Percentiles rank a stretch among this genome's conserved stretches.
These are phyloP conservation scores for Ceratotherium simum DNA, from an alignment of 2,113 vertebrate species.

Conservation along the genomic window DNA sequence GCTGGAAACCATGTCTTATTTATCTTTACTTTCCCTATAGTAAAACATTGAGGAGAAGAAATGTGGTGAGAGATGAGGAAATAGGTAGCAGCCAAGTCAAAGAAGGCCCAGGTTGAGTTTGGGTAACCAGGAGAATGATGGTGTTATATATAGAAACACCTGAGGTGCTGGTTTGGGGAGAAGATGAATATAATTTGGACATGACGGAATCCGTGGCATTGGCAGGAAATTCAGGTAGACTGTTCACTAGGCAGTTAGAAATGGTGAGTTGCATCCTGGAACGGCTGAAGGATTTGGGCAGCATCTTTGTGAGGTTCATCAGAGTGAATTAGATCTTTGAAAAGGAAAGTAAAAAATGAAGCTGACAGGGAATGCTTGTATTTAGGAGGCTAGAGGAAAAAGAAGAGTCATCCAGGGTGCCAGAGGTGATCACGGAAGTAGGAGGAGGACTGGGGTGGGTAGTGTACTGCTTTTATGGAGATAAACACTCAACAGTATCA, in stretches of 20 bases:
- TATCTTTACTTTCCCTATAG: background rate
- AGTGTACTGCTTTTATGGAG: background rate
- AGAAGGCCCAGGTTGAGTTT: background rate
- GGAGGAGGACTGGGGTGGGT: background rate
- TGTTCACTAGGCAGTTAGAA: background rate
- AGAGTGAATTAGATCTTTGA: background rate
- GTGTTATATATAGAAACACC: background rate
- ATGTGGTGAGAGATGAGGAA: background rate
- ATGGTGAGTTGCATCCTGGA: background rate
- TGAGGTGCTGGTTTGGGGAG: background rate
- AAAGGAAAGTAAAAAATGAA: background rate
- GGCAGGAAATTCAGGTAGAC: background rate
- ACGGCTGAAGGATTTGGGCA: background rate
- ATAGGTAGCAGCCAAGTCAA: background rate
- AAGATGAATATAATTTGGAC: background rate
- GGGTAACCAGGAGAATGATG: background rate
- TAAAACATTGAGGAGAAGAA: conserved; percentile 43
- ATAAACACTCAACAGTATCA: background rate
- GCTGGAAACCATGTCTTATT: background rate
- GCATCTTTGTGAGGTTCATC: background rate
- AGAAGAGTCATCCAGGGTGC: background rate
- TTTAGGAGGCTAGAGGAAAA: background rate
- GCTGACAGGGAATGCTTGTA: background rate
- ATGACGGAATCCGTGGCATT: background rate
- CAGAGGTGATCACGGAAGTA: background rate